Base-by-base conservation (phyloP, 30 jellyfish, hydroid and myxozoan species). In the Chrysaora quinquecirrha region DNA sequence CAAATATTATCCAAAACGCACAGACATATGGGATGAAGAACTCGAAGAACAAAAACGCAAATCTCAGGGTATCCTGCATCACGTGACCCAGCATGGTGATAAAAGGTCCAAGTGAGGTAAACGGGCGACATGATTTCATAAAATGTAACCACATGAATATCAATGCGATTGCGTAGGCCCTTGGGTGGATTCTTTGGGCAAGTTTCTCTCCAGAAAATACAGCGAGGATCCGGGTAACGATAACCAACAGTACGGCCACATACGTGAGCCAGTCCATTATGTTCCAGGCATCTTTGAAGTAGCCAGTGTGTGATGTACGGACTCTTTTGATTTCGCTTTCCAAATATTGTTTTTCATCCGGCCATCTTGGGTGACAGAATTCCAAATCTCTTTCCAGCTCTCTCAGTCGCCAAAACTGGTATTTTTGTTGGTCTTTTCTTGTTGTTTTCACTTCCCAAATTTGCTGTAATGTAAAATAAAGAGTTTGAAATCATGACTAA, bases 351-450 rank as follows among this genome's bases (percentile, higher is more conserved):
- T 68, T 60, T 80, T 93, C 98, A n/a, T 93, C 96, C 10, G 98
- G 96, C 98, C 98, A 93, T 50, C 90, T 33, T 54, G 98, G 98
- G 43, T 93, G 98, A 46, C 98, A 93, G 72, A 32, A 93, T 30
- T 80, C 89, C 47, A 86, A 29, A 69, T 93, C 98, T 28, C 98
- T 84, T 34, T 87, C 89, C 9, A 93, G 90, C 54, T 93, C 96
- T 16, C 88, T 65, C 12, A 86, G 89, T 1, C 95, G 64, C 94
- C 94, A 93, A 48, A 29, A 19, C 14, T 93, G 97, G 32, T 63
- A 93, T 1, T 11, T 23, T 20, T 64, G 25, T 28, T 76, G 75
- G 30, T 86, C 97, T 56, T 75, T 69, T 6, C 87, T 56, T n/a
- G 56, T 85, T n/a, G 87, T 47, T 48, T 93, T 93, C 33, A 89